Base-by-base conservation (phyloP, 2,888 invertebrate species). In the Hylaea fasciaria region DNA sequence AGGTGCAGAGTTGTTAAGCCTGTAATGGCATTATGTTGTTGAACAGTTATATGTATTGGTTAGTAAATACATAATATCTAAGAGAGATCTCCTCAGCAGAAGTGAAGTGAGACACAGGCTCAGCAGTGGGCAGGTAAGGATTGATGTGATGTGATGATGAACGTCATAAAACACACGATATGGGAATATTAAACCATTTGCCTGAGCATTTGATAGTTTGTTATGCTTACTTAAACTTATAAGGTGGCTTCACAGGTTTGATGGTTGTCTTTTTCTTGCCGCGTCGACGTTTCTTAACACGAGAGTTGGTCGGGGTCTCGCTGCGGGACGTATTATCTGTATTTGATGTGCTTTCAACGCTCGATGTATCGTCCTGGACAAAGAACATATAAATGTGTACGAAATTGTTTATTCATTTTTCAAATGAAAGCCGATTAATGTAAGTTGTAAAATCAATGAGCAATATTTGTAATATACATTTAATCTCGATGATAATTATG, bases 251-350 rank as follows among this genome's bases (percentile, higher is more conserved):
- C 57, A 94, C 91, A 91, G 94, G 94, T 71, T 93, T 86, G 0
- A 62, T 55, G 17, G 88, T 86, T 12, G 89, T 82, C 76, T 95
- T 93, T 77, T 95, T 94, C 76, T 94, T 92, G 68, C 94, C 93
- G 45, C 94, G 89, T 65, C 93, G 81, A 11, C 93, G 92, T 77
- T 93, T 93, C 41, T 93, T 91, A 1, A 93, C 94, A 37, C 94
- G 91, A 46, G 94, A 93, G 67, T 94, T 94, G 11, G 96, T 96
- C 0, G 97, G 97, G 17, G 97, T 97, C 74, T 96, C 96, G 85
- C 97, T 96, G 44, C 96, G 92, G 50, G 96, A 95, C 40, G 96
- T 95, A 71, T 95, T 96, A 77, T 96, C 96, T 28, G 96, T 96
- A 16, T 96, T 96, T 2, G 96, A 95, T 22, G 95, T 95, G 80